Evolutionary conservation across 2,797 vertebrate species (phyloP), one percentile per base, ranked within the genome.

Genomic region (Avahi laniger): DNA sequence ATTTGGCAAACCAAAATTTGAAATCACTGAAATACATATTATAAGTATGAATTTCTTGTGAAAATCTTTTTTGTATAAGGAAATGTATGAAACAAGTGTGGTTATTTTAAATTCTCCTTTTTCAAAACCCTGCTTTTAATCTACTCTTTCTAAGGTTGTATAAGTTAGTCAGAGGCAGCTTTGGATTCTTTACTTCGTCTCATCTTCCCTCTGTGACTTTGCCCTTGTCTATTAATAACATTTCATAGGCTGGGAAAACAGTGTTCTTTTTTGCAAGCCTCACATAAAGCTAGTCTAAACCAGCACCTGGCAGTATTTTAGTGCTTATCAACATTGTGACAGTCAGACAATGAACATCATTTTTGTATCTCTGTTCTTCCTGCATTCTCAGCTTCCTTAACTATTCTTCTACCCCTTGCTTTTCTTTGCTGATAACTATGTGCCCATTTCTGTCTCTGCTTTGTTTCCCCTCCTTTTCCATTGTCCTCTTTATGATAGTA

Each of bases 121-220:
- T 91, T 96, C 52, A 75, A 69, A 85, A 46, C 28, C 33, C 38
- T 70, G 59, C 18, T 76, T 91, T 89, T 81, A 43, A 30, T 81
- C 52, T 87, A 15, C 57, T 82, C 67, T 95, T 97, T 90, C 84
- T 83, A 83, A 94, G 57, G 69, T 81, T 91, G 73, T 86, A 11
- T 26, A 86, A 92, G 46, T 85, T 81, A 57, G 78, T 91, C 78
- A 93, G 79, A 91, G 93, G 89, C 38, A 48, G 75, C 63, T 90
- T 80, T 67, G 50, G 13, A 89, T 96, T 96, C 94, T 84, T 96
- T 63, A 52, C 41, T 0, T 57, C 82, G 48, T 91, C 93, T 97
- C 86, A 72, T 73, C 86, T 89, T 91, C 70, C 89, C 59, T 76
- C 10, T 80, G 41, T 72, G 80, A 50, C 63, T 54, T 86, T 89